These are phyloP conservation scores for Lasioglossum marginatum DNA, from an alignment of 2,888 invertebrate genomes.

Conservation along the genomic window DNA sequence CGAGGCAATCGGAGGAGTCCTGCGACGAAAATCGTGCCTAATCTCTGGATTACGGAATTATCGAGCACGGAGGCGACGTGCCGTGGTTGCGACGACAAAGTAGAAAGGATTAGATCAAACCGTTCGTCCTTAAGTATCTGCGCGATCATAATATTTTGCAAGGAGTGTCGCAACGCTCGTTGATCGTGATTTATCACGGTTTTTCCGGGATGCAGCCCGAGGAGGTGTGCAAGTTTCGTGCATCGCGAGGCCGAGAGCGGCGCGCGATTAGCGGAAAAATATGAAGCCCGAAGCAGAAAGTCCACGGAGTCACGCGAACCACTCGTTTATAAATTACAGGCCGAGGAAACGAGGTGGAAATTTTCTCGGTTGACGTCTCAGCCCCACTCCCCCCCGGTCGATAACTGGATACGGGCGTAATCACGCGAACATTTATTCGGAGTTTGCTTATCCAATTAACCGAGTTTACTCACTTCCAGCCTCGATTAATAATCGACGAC, in stretches of 20 bases:
- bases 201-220: background rate
- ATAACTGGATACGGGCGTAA: slow-evolving; percentile 23
- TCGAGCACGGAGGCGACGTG: background rate
- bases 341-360: slow-evolving; percentile 48
- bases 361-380: slow-evolving; percentile 34
- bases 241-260: background rate
- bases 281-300: slow-evolving; percentile 30
- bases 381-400: slow-evolving; percentile 20
- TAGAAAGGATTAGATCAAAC: background rate
- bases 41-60: background rate
- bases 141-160: slow-evolving; percentile 16
- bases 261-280: slow-evolving; percentile 51
- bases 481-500: slow-evolving; percentile 53
- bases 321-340: slow-evolving; percentile 55
- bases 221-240: slow-evolving; percentile 10
- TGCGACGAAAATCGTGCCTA: background rate
- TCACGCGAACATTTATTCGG: slow-evolving; percentile 33
- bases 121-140: background rate
- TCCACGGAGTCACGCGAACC: slow-evolving; percentile 56
- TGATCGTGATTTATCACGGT: background rate
- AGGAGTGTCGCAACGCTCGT: background rate
- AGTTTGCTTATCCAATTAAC: slow-evolving; percentile 55
- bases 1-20: background rate
- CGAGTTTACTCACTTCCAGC: slow-evolving; percentile 41
- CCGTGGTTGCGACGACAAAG: background rate